Base-by-base conservation (phyloP, 2,113 vertebrate genomes). In the Dasyornis broadbenti region DNA sequence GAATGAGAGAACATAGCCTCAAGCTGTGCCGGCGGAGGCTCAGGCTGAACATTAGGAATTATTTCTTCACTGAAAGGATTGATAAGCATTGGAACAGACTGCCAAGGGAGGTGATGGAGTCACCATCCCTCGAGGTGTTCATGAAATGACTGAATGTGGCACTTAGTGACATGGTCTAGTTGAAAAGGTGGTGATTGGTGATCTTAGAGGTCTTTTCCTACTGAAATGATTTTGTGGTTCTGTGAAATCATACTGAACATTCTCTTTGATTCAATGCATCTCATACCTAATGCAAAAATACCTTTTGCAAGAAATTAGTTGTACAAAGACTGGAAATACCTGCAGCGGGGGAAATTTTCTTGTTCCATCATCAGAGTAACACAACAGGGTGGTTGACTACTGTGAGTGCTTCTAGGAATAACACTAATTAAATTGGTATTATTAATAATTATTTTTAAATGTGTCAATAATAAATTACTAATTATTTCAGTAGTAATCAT, bases 61-160 rank as follows among this genome's bases (percentile, higher is more conserved):
- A 24, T 39, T 89, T 66, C 16, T 52, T 66, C 69, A n/a, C 11
- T 9, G 24, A 10, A 60, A 45, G 45, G 13, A 16, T n/a, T 30
- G 10, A 16, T 59, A 39, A 82, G 16, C 39, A 18, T 66, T 66
- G 19, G 33, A 53, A 45, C 7, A 18, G 7, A 24, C 26, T 57
- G 15, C 31, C 22, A 19, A 53, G n/a, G 14, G 22, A 23, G 59
- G 13, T 20, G 37, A 28, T 28, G 19, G 33, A 30, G 7, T 82
- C 23, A 28, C 37, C 4, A 26, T 60, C 60, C 45, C 33, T 52
- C 33, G 26, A 73, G 13, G 11, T 18, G 28, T 75, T 73, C 3
- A 10, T 45, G 45, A 75, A 45, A 82, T 0, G 1, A 21, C 16
- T 18, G 20, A 37, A 45, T 0, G 0, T n/a, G 33, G 11, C 39